These are phyloP conservation scores for Dallia pectoralis DNA, from an alignment of 2,797 vertebrate genomes.

Conservation along the genomic window DNA sequence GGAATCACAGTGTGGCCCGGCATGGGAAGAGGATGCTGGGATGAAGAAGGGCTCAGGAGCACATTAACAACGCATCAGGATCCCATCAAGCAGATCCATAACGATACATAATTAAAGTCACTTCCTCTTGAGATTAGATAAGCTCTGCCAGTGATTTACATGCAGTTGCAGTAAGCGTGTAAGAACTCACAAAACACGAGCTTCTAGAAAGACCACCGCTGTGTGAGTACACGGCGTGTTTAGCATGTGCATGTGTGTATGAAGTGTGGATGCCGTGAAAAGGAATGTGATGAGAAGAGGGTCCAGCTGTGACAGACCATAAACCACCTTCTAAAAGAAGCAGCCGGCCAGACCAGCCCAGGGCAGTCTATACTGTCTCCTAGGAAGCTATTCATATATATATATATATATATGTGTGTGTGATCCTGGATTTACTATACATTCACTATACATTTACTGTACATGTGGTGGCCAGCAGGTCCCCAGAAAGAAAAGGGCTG, in stretches of 20 bases:
- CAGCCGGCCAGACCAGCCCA: neutral
- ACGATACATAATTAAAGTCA: conserved; percentile 55
- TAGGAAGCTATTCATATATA: no score
- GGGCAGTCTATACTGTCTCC: neutral
- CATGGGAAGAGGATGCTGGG: conserved; percentile 39
- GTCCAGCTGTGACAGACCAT: neutral
- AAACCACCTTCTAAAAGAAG: conserved; percentile 11
- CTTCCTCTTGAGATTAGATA: conserved; percentile 43
- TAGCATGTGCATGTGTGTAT: neutral
- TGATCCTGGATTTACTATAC: neutral
- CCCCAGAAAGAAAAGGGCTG: no score
- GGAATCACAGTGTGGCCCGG: conserved; percentile 31
- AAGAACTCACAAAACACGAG: neutral
- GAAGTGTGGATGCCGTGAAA: neutral
- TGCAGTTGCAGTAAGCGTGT: neutral
- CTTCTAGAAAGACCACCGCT: neutral
- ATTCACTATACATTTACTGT: no score
- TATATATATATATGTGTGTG: neutral
- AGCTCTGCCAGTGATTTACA: conserved; percentile 27
- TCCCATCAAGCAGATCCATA: conserved; percentile 43
- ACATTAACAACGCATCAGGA: conserved; percentile 58
- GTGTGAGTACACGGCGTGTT: neutral
- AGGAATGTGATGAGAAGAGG: conserved; percentile 15
- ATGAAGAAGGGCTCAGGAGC: conserved; percentile 42
- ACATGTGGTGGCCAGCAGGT: no score